phyloP scores from a whole-genome alignment of 1,140 invertebrate species.

The Pectinophora gossypiella region DNA sequence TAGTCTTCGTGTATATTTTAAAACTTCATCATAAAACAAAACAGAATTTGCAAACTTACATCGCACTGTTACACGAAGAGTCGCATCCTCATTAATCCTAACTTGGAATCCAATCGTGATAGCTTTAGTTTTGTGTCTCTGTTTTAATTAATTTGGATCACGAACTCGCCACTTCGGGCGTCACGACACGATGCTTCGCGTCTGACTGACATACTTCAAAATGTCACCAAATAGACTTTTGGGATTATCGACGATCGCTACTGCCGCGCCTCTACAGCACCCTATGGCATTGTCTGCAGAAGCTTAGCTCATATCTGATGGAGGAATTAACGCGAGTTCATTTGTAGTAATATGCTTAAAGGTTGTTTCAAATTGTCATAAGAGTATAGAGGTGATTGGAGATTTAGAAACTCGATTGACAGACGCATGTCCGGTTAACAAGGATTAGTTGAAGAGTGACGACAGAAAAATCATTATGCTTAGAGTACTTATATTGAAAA shows the following conservation, averaged over 20 bases:
- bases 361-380: background rate
- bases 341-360: background rate
- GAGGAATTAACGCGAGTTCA: background rate
- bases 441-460: too few relatives aligned
- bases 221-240: conserved; percentile 67
- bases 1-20: too few relatives aligned
- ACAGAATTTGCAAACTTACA: too few relatives aligned
- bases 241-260: conserved; percentile 52
- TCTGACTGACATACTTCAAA: conserved; percentile 72
- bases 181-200: conserved; percentile 61
- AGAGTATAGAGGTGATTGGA: background rate
- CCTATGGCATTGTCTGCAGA: conserved; percentile 32
- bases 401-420: background rate
- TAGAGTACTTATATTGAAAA: too few relatives aligned
- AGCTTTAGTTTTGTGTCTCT: conserved; percentile 66
- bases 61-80: too few relatives aligned
- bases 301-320: conserved; percentile 4
- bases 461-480: too few relatives aligned
- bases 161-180: conserved; percentile 68
- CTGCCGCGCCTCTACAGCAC: conserved; percentile 26
- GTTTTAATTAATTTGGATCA: conserved; percentile 75
- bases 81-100: conserved; percentile 48
- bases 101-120: conserved; percentile 62
- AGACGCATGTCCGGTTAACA: background rate
- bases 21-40: too few relatives aligned